Conservation (phyloP, 2,113 vertebrate genomes). For the Gadus chalcogrammus region DNA sequence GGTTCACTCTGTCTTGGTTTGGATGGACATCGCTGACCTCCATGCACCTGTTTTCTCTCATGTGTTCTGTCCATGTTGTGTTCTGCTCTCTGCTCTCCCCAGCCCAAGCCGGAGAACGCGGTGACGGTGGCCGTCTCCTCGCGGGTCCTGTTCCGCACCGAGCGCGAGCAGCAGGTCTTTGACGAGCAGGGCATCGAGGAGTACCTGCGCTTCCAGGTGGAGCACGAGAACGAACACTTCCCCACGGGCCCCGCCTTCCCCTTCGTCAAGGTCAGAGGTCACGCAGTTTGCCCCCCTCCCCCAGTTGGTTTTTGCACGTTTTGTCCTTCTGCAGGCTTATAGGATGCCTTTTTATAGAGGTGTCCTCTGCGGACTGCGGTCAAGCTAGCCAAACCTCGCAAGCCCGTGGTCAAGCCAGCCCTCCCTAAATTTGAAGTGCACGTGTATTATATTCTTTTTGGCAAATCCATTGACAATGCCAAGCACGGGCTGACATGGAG, state of each 20-base stretch:
- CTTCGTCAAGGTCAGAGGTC: slow-evolving; percentile 84
- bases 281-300: not conserved
- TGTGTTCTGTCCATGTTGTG: too few species aligned
- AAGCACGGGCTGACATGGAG: too few species aligned
- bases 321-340: not conserved
- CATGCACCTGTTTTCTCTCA: too few species aligned
- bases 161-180: slow-evolving; percentile 90
- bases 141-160: slow-evolving; percentile 91
- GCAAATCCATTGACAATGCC: too few species aligned
- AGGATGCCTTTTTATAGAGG: too few species aligned
- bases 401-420: too few species aligned
- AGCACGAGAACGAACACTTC: slow-evolving; percentile 93
- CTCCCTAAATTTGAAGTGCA: too few species aligned
- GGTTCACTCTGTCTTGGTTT: too few species aligned
- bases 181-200: slow-evolving; percentile 87
- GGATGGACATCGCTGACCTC: too few species aligned
- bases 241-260: slow-evolving; percentile 90
- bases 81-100: slow-evolving; percentile 2
- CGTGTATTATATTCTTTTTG: too few species aligned
- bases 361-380: too few species aligned
- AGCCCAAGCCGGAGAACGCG: slow-evolving; percentile 94
- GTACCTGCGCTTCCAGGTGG: slow-evolving; percentile 89
- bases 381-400: too few species aligned
- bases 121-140: slow-evolving; percentile 94
- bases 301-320: not conserved